These are phyloP conservation scores for Coleophora flavipennella DNA, from an alignment of 2,888 invertebrate species.

Conservation along the genomic window DNA sequence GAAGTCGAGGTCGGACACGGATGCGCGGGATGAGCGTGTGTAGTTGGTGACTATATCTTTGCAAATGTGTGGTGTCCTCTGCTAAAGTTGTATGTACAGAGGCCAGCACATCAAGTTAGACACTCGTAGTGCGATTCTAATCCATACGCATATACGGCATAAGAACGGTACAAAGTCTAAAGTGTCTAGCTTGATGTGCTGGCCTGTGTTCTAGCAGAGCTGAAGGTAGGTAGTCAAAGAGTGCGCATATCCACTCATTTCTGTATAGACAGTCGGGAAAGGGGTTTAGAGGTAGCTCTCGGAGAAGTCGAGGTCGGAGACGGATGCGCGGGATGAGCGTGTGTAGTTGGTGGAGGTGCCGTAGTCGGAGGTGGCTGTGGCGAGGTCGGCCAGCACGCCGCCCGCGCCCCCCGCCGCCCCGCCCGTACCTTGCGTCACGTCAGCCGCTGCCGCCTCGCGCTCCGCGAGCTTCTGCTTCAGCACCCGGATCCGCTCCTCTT, in stretches of 20 bases:
- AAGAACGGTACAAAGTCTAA: too few relatives aligned
- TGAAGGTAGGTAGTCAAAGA: too few relatives aligned
- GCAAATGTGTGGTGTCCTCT: too few relatives aligned
- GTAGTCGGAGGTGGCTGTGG: constrained; percentile 83
- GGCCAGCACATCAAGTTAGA: too few relatives aligned
- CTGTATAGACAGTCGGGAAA: too few relatives aligned
- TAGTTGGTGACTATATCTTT: too few relatives aligned
- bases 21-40: constrained; percentile 86
- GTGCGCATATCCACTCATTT: constrained; percentile 1
- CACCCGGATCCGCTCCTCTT: constrained; percentile 90
- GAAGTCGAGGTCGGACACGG: constrained; percentile 90
- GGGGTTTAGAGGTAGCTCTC: constrained; percentile 82
- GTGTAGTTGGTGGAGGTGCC: constrained; percentile 87
- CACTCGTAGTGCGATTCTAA: too few relatives aligned
- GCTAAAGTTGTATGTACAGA: too few relatives aligned
- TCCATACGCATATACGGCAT: too few relatives aligned
- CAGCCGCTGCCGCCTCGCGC: constrained; percentile 77
- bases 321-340: constrained; percentile 86
- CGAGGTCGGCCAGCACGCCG: constrained; percentile 79
- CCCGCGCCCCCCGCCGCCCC: constrained; percentile 72
- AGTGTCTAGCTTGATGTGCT: too few relatives aligned
- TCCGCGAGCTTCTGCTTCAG: constrained; percentile 87
- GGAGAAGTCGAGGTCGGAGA: constrained; percentile 90
- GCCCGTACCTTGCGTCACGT: constrained; percentile 81
- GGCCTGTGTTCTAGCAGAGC: too few relatives aligned